Evolutionary conservation across 2,113 vertebrate genomes (phyloP), one percentile per base, ranked within the genome.

Genomic region (Phaethon lepturus): DNA sequence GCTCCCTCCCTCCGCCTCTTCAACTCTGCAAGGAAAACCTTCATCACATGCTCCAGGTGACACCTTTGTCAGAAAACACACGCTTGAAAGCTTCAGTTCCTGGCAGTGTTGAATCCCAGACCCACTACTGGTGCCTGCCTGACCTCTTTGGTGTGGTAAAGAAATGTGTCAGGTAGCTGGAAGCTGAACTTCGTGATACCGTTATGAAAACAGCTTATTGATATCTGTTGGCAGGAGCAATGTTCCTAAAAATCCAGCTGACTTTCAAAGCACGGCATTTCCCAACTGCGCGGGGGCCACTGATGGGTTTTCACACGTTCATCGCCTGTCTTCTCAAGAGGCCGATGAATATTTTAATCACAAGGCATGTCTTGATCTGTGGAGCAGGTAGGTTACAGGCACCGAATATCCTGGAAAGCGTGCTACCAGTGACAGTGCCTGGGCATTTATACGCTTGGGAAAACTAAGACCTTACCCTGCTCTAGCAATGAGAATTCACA

Each of bases 41-140:
- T 83, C 35, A 62, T 9, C 0, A 0, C 17, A 28, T 38, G 45
- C 50, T 80, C 33, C 29, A 63, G n/a, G 66, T 0, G 0, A 62
- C 67, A 63, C 28, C 9, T 63, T n/a, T 49, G n/a, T 58, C 22
- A 38, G 25, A 50, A 76, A 62, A 40, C 0, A 0, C 7, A 26
- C 10, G 23, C 60, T 78, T 33, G 28, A 85, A 86, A 72, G 31
- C 38, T 71, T 68, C 42, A 2, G 8, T 33, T 83, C 25, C 83
- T 6, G 0, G 42, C 31, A 78, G 16, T 29, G 20, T 2, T 18
- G 38, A 75, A 56, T 82, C 80, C 38, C 47, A 94, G 23, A 71
- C 17, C 29, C 6, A 9, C 64, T 35, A 14, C 13, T 10, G 8
- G n/a, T 10, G n/a, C 49, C 49, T 53, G 49, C 74, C 45, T 29